Conservation (phyloP, 2,113 vertebrate genomes). For the Anhinga anhinga region DNA sequence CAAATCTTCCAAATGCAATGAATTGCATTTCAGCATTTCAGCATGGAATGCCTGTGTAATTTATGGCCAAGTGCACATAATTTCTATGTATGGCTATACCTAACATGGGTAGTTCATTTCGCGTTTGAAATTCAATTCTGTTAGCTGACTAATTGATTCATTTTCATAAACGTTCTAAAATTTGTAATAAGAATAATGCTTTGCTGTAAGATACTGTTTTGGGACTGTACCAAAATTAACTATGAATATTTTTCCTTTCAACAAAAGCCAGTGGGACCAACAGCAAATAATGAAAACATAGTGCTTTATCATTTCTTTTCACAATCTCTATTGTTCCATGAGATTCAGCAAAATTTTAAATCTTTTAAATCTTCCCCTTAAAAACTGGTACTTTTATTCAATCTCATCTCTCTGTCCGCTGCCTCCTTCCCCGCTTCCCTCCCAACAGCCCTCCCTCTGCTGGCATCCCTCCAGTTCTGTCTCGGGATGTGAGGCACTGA, state of each 20-base stretch:
- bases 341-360: not conserved
- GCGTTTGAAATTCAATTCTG: constrained; percentile 40
- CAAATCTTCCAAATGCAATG: not conserved
- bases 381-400: not conserved
- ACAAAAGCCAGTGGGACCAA: not conserved
- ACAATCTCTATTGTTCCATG: not conserved
- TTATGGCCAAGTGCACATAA: not conserved
- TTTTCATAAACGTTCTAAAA: constrained; percentile 37
- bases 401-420: not conserved
- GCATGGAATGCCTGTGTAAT: not conserved
- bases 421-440: not conserved
- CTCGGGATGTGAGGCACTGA: rapidly evolving
- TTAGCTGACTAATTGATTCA: constrained; percentile 13
- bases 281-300: not conserved
- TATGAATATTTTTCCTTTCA: constrained; percentile 32
- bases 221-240: not conserved
- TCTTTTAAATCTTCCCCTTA: not conserved
- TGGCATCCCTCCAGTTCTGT: not conserved
- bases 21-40: not conserved
- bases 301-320: not conserved
- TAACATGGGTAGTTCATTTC: not conserved
- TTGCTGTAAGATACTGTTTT: not conserved
- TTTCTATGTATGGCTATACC: not conserved
- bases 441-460: not conserved
- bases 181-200: constrained; percentile 2